Evolutionary conservation across 2,113 vertebrate genomes (phyloP).

Genomic region (Larimichthys crocea): DNA sequence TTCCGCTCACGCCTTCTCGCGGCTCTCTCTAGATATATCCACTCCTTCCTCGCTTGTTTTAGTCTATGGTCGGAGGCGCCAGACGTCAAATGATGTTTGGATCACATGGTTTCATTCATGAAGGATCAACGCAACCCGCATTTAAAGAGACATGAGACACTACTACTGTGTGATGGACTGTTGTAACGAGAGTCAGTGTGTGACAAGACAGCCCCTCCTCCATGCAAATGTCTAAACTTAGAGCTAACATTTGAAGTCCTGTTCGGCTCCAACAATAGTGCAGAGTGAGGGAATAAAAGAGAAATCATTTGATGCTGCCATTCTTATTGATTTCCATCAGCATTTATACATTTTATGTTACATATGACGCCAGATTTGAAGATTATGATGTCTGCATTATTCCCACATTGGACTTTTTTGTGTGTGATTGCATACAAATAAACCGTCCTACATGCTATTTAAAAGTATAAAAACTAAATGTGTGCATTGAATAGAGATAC

Average conservation of each 20-base stretch:
- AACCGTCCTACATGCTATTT: neutral
- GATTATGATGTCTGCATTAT: neutral
- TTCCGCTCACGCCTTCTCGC: constrained; percentile 77
- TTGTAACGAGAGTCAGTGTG: constrained; percentile 56
- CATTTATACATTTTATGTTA: neutral
- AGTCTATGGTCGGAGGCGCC: constrained; percentile 77
- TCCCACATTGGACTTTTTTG: neutral
- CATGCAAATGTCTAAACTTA: constrained; percentile 54
- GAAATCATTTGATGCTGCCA: neutral
- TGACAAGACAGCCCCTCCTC: constrained; percentile 58
- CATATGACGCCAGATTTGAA: neutral
- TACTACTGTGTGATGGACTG: constrained; percentile 59
- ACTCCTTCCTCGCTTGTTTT: constrained; percentile 79
- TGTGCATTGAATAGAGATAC: neutral
- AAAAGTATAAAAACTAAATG: neutral
- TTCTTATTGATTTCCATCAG: neutral
- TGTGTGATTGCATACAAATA: neutral
- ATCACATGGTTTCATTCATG: constrained; percentile 98
- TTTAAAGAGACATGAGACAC: constrained; percentile 81
- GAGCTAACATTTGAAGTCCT: constrained; percentile 32
- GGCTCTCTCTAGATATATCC: constrained; percentile 79
- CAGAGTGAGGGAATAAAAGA: neutral
- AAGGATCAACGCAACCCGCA: constrained; percentile 85
- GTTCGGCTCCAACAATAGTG: constrained; percentile 25
- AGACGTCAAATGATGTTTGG: constrained; percentile 95